Evolutionary conservation across 2,797 vertebrate species (phyloP), one percentile per base, ranked within the genome.

Genomic region (Hemibagrus guttatus): DNA sequence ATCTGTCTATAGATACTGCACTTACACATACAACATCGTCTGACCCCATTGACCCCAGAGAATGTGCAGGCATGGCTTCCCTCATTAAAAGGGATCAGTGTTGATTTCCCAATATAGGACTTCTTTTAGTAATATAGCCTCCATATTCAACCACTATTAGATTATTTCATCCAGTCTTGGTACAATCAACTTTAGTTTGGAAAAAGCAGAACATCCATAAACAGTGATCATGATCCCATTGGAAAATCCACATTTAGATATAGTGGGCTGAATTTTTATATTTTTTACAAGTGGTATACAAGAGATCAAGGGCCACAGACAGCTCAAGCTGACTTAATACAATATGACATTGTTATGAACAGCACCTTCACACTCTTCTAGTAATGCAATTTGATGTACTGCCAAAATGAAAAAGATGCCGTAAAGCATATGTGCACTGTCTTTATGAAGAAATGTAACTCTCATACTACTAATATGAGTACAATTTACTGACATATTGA

Each of bases 311-410:
- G 92, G 88, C 87, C 86, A 88, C 86, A 83, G 88, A 88, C 91
- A 89, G 81, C 85, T 86, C 64, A 83, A 83, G 56, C 84, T 91
- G 89, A 92, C 85, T 89, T 93, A 91, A 94, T 92, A 87, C 90
- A 90, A 92, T 93, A 89, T 92, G 93, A 92, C 93, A 93, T 89
- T 90, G 89, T 86, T 89, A 91, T 84, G 85, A 92, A 86, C 84
- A 42, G 82, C 49, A 86, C 87, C 91, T 91, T 91, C 86, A 75
- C 89, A 87, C 89, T 86, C 90, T 72, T 89, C 78, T 72, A 75
- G 88, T 79, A 87, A 88, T 90, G 69, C 91, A 86, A 94, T 94
- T 91, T 87, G 88, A 90, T 17, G 90, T 74, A 17, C 66, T 17
- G 28, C 49, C 49, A 58, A 84, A 85, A 89, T 89, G 81, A 87